phyloP scores from a whole-genome alignment of 64 coral and sea anemone genomes.

The Dendrophyllia cribrosa region DNA sequence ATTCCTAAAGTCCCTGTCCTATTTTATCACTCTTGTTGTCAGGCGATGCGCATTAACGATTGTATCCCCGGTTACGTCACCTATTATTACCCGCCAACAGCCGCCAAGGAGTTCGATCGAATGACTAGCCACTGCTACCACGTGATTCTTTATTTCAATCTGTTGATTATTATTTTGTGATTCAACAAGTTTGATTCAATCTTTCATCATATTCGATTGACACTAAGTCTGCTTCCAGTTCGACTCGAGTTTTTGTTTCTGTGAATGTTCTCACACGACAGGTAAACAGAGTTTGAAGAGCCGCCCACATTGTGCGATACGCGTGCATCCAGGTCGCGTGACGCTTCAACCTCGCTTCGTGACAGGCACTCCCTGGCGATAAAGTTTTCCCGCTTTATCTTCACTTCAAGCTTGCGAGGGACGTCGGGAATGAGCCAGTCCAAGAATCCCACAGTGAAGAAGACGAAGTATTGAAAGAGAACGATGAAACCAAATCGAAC shows the following conservation, averaged over 20 bases:
- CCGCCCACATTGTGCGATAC: neutral
- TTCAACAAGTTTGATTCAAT: no score
- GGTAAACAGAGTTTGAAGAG: slow-evolving; percentile 76
- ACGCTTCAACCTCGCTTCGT: slow-evolving; percentile 69
- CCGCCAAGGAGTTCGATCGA: no score
- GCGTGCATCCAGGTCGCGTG: slow-evolving; percentile 36
- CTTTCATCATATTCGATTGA: neutral
- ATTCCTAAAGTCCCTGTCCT: no score
- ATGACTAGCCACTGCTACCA: no score
- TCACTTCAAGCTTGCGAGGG: slow-evolving; percentile 78
- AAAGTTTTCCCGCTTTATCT: slow-evolving; percentile 85
- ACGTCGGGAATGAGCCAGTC: slow-evolving; percentile 92
- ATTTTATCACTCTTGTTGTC: no score
- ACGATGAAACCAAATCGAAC: slow-evolving; percentile 86
- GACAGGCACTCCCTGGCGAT: slow-evolving; percentile 81
- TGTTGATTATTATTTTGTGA: no score
- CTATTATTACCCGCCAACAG: no score
- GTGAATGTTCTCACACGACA: slow-evolving; percentile 76
- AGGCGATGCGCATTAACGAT: no score
- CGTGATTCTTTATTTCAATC: no score
- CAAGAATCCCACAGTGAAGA: slow-evolving; percentile 77
- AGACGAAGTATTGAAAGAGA: slow-evolving; percentile 95
- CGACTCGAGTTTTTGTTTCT: slow-evolving; percentile 18
- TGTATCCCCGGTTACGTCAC: no score
- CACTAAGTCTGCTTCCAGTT: slow-evolving; percentile 16